Conservation (phyloP, 2,113 vertebrate species). For the Stegastes partitus region DNA sequence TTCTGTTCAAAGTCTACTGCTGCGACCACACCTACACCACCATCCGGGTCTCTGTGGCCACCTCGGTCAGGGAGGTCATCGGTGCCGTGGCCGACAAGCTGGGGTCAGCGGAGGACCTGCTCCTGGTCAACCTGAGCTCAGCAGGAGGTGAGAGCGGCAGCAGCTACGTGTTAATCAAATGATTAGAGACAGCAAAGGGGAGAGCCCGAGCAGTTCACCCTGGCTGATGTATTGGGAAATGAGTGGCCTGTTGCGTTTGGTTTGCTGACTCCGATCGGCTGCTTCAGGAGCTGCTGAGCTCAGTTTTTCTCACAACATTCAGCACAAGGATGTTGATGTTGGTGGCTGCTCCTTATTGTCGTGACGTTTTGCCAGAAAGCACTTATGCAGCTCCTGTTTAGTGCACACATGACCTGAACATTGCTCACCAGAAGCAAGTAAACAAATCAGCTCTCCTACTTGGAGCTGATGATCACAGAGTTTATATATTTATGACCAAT, state of each 20-base stretch:
- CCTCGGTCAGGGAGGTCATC: conserved; percentile 94
- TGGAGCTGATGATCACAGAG: conserved; percentile 18
- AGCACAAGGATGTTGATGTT: conserved; percentile 25
- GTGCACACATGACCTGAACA: conserved; percentile 33
- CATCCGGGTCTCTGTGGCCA: conserved; percentile 91
- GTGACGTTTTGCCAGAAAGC: conserved; percentile 30
- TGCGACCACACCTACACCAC: conserved; percentile 97
- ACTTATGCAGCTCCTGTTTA: conserved; percentile 32
- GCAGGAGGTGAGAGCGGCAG: conserved; percentile 90
- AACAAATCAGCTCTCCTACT: conserved; percentile 7
- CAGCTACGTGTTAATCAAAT: conserved; percentile 64
- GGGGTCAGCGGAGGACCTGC: conserved; percentile 92
- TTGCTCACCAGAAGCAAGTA: conserved; percentile 23
- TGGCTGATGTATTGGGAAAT: conserved; percentile 30
- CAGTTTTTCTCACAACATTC: conserved; percentile 21
- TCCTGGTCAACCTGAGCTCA: conserved; percentile 94
- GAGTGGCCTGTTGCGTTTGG: conserved; percentile 17
- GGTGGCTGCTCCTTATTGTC: not conserved
- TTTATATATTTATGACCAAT: not conserved
- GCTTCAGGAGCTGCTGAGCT: conserved; percentile 23
- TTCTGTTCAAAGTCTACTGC: conserved; percentile 98
- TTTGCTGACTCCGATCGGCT: conserved; percentile 15
- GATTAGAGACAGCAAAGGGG: not conserved
- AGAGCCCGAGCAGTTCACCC: conserved; percentile 9
- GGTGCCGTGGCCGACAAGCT: conserved; percentile 93